Base-by-base conservation (phyloP, 2,113 vertebrate species). In the Trinectes maculatus region DNA sequence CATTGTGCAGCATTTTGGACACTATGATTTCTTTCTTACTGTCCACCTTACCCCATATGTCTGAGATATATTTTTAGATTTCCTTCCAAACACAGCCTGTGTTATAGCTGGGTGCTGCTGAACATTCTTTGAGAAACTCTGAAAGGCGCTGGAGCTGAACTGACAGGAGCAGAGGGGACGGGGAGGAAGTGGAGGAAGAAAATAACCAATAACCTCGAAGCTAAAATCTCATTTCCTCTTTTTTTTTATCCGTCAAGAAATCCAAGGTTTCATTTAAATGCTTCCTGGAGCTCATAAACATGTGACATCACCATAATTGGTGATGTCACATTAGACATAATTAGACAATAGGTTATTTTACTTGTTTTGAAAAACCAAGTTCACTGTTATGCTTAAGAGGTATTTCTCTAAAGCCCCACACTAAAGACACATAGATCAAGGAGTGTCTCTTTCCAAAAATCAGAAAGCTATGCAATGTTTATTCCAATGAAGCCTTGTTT, bases 121-220 rank as follows among this genome's bases (percentile, higher is more conserved):
- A 48, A 77, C 70, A 60, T 65, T 73, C 58, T 69, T 36, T 7
- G 37, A 39, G 61, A 39, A 74, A 77, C 64, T 79, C 55, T 58
- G 37, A 61, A 79, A 80, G 47, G 48, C 60, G 31, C 18, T 54
- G 62, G 72, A 65, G 74, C 66, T 63, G 57, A 88, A 85, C 78
- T 80, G 84, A 87, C 57, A 54, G 52, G 60, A 61, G 28, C 58
- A 37, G 58, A 54, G 44, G 12, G 34, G 29, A 44, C 15, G 31
- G 4, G 33, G 25, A 24, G 43, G 6, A 16, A 18, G 25, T 18
- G 43, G 29, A 44, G n/a, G 25, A 6, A 37, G 22, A 34, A 25
- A 26, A 13, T 11, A 1, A 28, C 10, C n/a, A 26, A 13, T 11
- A 1, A 28, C 10, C n/a, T 18, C 59, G 44, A 19, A n/a, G 19